Conservation (phyloP, 37 sponge, comb jelly and placozoan species). For the Chondrosia reniformis region DNA sequence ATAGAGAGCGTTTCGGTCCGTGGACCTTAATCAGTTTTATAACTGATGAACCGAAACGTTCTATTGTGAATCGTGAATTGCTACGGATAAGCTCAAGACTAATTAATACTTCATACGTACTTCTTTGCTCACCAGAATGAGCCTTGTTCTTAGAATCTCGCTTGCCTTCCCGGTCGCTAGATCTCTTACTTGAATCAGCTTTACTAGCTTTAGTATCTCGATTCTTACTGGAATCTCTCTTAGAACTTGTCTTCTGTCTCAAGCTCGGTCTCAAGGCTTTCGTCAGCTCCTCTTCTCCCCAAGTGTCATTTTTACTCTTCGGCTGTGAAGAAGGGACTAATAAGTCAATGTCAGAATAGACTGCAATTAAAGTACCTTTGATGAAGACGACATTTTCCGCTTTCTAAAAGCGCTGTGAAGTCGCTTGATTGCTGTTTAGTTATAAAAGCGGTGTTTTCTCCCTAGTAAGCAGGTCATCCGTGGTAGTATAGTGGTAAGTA, state of each 20-base stretch:
- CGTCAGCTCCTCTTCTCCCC: constrained; percentile 66
- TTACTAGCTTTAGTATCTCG: no score
- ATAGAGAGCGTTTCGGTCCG: no score
- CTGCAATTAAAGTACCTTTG: not conserved
- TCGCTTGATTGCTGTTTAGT: not conserved
- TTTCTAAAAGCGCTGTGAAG: not conserved
- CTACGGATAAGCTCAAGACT: no score
- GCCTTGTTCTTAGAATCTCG: no score
- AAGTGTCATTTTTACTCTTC: constrained; percentile 66
- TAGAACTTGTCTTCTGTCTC: not conserved
- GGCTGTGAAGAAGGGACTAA: not conserved
- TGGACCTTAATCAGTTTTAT: no score
- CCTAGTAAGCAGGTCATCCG: constrained; percentile 27
- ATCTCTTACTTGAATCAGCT: no score
- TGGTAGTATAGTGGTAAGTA: constrained; percentile 96
- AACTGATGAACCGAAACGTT: no score
- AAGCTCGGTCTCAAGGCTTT: not conserved
- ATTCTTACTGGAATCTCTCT: not conserved
- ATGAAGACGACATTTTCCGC: not conserved
- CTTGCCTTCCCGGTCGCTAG: no score
- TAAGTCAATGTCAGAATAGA: not conserved
- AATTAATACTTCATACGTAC: no score
- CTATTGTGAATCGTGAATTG: no score
- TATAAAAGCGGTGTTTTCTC: not conserved
- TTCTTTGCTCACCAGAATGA: no score